Evolutionary conservation across 64 coral and sea anemone genomes (phyloP).

Genomic region (Porites lutea): DNA sequence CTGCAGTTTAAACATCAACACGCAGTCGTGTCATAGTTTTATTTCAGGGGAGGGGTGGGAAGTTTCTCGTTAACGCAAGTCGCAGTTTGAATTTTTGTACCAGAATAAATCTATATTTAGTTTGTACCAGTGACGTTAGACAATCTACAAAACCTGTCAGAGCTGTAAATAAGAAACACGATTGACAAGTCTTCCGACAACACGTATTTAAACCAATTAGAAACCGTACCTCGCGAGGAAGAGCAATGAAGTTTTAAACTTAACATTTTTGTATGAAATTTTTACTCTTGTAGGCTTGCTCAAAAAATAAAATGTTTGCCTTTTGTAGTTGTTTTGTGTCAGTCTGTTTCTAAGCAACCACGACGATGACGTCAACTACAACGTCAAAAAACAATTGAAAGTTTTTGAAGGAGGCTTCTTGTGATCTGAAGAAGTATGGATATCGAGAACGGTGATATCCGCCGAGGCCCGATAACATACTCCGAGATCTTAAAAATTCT

Average conservation of each 20-base stretch:
- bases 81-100: conserved; percentile 44
- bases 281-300: conserved; percentile 55
- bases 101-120: not conserved
- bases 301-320: conserved; percentile 43
- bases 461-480: no score
- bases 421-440: no score
- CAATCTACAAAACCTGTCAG: conserved; percentile 26
- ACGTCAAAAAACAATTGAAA: no score
- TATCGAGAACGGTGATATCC: no score
- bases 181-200: conserved; percentile 26
- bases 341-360: no score
- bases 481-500: no score
- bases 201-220: conserved; percentile 51
- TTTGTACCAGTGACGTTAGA: not conserved
- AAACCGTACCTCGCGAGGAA: conserved; percentile 1
- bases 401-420: no score
- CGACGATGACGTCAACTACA: no score
- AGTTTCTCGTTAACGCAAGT: conserved; percentile 39
- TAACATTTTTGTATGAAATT: conserved; percentile 59
- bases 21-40: not conserved
- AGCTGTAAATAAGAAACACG: conserved; percentile 31
- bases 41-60: not conserved
- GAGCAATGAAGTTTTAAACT: conserved; percentile 46
- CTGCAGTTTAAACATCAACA: not conserved
- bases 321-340: not conserved